Percentiles rank a stretch among this genome's conserved stretches.
These are phyloP conservation scores for Characodon lateralis DNA, from an alignment of 2,797 vertebrate genomes.

Conservation along the genomic window DNA sequence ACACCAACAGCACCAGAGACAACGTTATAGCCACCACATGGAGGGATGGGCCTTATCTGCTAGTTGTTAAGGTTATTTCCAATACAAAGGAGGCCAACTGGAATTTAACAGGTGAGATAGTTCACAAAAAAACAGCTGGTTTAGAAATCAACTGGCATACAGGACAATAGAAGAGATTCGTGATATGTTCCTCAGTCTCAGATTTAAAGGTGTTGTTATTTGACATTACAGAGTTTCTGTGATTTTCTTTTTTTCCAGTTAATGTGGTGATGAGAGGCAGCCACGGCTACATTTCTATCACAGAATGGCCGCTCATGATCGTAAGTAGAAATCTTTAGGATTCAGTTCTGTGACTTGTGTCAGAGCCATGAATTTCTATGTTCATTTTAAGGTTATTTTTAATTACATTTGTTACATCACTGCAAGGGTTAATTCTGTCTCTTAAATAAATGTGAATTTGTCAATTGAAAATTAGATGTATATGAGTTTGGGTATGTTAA, in stretches of 20 bases:
- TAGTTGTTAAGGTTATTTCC: constrained; percentile 80
- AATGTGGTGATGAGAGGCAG: constrained; percentile 85
- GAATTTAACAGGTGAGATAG: constrained; percentile 84
- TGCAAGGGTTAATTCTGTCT: not conserved
- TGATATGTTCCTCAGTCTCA: not conserved
- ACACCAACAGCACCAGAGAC: constrained; percentile 60
- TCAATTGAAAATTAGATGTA: not conserved
- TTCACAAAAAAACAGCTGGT: not conserved
- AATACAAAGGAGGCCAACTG: constrained; percentile 74
- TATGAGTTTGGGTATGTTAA: not conserved
- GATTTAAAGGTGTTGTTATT: not conserved
- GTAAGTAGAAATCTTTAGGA: constrained; percentile 75
- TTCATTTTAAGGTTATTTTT: constrained; percentile 11
- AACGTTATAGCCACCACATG: constrained; percentile 85
- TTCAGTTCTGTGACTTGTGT: not conserved
- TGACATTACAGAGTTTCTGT: not conserved
- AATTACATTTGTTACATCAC: not conserved
- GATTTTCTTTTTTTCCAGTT: constrained; percentile 70
- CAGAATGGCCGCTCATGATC: constrained; percentile 91
- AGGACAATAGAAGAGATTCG: not conserved
- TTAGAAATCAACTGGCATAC: not conserved
- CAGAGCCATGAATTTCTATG: not conserved
- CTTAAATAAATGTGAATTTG: not conserved
- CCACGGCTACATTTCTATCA: constrained; percentile 88
- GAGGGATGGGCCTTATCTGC: constrained; percentile 87